Base-by-base conservation (phyloP, 2,113 vertebrate species). In the Colistium nudipinnis region DNA sequence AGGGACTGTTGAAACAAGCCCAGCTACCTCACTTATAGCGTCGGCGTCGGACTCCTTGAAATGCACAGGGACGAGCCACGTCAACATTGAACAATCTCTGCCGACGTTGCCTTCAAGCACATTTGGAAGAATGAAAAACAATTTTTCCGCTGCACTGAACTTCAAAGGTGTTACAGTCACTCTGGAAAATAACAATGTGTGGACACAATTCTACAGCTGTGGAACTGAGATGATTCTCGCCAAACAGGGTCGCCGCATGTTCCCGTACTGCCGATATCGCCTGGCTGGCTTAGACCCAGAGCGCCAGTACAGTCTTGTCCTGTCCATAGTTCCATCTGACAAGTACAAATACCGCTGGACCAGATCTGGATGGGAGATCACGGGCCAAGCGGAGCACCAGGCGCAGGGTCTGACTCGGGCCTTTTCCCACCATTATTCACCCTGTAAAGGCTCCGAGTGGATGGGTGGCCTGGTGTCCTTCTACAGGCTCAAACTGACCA, bases 201-300 rank as follows among this genome's bases (percentile, higher is more conserved):
- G 97, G 97, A 96, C 93, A 67, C 93, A 98, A 11, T 99, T 98
- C 75, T 89, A 95, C 89, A 80, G 91, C 65, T 93, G 93, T 59
- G 95, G 94, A 66, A 98, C 96, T 0, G 97, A 99, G 89, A 99
- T 99, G 97, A 95, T 98, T 76, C 89, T 99, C 74, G 96, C 96
- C 0, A 96, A 95, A 82, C 94, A 91, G 67, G 97, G 97, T 3
- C 93, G 96, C n/a, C 95, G 95, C 43, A 99, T 99, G 97, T 98
- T 99, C 82, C 97, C 97, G 0, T 97, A 96, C 59, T 99, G 97
- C 85, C 92, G 95, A 0, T 99, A 96, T 69, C 95, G 94, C 86
- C 85, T 99, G 72, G 77, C 90, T 2, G 97, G 97, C 19, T 89
- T 99, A 35, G 93, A 96, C 35, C 93, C 94, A 17, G 66, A 85